A percentile compares a stretch with the other conserved stretches of the same genome.
Conservation (phyloP, 2,797 vertebrate species). For the Parauchenoglanis punctatus region DNA sequence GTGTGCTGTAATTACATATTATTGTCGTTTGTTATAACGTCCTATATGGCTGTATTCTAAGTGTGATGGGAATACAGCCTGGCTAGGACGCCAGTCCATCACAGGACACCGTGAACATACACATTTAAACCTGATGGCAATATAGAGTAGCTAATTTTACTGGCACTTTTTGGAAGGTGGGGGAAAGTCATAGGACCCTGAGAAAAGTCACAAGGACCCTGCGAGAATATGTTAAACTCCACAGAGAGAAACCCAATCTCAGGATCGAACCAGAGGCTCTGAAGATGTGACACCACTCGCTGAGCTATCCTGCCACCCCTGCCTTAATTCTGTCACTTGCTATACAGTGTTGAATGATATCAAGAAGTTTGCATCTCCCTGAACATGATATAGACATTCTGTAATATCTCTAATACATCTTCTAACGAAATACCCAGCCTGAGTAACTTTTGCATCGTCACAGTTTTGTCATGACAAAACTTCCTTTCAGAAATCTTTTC, state of each 20-base stretch:
- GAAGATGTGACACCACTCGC: too few species aligned
- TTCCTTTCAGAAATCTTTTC: background rate
- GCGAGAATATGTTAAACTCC: background rate
- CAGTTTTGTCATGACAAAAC: background rate
- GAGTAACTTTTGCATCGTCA: background rate
- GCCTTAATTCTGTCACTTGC: background rate
- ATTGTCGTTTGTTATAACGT: background rate
- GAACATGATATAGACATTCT: background rate
- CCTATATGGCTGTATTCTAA: background rate
- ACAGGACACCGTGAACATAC: background rate
- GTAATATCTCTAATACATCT: background rate
- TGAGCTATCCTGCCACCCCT: background rate
- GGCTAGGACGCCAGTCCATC: background rate
- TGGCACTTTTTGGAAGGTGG: background rate
- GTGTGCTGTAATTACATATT: background rate
- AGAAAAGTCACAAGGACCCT: background rate
- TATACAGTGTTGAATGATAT: background rate
- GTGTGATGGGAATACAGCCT: background rate
- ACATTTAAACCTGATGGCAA: background rate
- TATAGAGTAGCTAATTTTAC: background rate
- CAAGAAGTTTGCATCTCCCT: too few species aligned
- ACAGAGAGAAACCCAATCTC: background rate
- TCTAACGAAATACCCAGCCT: background rate
- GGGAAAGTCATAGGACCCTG: background rate
- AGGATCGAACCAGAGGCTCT: background rate